Percentiles rank a stretch among this genome's conserved stretches.
Evolutionary conservation across 2,888 invertebrate species (phyloP).

Genomic region (Zygogramma bicolorata): DNA sequence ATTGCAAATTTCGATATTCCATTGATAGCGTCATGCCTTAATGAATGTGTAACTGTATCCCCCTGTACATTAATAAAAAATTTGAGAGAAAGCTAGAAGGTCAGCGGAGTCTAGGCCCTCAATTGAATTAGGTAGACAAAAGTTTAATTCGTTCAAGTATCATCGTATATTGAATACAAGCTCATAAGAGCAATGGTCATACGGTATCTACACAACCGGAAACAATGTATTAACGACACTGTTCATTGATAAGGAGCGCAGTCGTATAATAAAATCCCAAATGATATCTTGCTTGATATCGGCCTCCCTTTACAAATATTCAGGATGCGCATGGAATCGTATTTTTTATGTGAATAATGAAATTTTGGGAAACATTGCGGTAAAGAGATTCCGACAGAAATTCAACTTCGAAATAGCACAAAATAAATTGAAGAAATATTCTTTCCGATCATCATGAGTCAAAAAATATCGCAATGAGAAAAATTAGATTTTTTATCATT

Average conservation of each 20-base stretch:
- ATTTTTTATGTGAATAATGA: no score
- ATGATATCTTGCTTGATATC: not conserved
- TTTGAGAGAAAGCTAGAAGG: not conserved
- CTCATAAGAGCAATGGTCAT: constrained; percentile 36
- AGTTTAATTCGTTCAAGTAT: constrained; percentile 19
- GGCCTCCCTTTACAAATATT: not conserved
- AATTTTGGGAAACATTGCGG: no score
- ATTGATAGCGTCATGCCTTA: no score
- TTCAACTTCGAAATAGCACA: no score
- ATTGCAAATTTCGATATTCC: no score
- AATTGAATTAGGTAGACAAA: constrained; percentile 36
- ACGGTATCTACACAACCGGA: constrained; percentile 45
- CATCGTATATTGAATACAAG: not conserved
- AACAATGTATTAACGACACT: constrained; percentile 42
- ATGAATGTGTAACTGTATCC: not conserved
- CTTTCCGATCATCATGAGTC: no score
- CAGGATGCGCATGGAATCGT: no score
- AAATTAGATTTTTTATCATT: no score
- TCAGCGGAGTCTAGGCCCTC: constrained; percentile 17
- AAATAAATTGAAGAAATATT: no score
- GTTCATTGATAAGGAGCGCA: not conserved
- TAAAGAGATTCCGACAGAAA: no score
- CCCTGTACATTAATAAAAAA: not conserved
- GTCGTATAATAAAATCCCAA: not conserved
- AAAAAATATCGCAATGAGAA: no score